A percentile compares a stretch with the other conserved stretches of the same genome.
Evolutionary conservation across 92 coral and sea anemone species (phyloP).

Genomic region (Phenganax stokvisi): DNA sequence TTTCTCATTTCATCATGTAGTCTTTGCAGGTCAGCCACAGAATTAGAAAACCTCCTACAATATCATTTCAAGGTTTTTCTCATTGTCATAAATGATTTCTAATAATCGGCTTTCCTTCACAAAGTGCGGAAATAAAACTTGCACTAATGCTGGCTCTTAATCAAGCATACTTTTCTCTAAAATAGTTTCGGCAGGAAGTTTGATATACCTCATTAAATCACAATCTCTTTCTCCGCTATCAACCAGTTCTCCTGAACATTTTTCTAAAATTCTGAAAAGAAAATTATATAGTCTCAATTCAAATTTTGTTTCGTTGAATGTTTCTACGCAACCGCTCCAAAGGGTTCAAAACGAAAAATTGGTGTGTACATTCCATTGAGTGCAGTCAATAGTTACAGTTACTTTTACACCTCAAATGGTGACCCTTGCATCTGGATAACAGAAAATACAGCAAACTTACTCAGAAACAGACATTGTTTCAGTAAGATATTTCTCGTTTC

Average conservation of each 20-base stretch:
- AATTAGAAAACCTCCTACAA: slow-evolving; percentile 15
- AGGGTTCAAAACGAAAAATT: too few relatives aligned
- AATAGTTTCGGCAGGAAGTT: too few relatives aligned
- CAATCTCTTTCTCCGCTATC: background rate
- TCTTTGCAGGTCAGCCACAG: slow-evolving; percentile 24
- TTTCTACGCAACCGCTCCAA: too few relatives aligned
- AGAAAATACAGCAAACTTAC: slow-evolving; percentile 3
- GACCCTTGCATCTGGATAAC: background rate
- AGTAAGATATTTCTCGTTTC: background rate
- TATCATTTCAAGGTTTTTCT: background rate
- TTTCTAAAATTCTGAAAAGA: slow-evolving; percentile 11
- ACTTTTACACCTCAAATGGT: too few relatives aligned
- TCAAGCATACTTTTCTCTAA: too few relatives aligned
- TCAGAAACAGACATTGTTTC: slow-evolving; percentile 28
- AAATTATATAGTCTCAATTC: background rate
- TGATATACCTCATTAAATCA: slow-evolving; percentile 16
- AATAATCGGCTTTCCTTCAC: background rate
- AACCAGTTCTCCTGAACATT: slow-evolving; percentile 25
- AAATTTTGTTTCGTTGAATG: background rate
- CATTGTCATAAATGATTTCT: background rate
- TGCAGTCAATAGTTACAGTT: too few relatives aligned
- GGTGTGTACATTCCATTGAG: too few relatives aligned
- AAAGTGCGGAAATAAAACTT: background rate
- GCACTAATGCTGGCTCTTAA: too few relatives aligned
- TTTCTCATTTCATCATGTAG: slow-evolving; percentile 17